Evolutionary conservation across 2,888 invertebrate species (phyloP), one percentile per base, ranked within the genome.

Genomic region (Eubasilissa splendida): DNA sequence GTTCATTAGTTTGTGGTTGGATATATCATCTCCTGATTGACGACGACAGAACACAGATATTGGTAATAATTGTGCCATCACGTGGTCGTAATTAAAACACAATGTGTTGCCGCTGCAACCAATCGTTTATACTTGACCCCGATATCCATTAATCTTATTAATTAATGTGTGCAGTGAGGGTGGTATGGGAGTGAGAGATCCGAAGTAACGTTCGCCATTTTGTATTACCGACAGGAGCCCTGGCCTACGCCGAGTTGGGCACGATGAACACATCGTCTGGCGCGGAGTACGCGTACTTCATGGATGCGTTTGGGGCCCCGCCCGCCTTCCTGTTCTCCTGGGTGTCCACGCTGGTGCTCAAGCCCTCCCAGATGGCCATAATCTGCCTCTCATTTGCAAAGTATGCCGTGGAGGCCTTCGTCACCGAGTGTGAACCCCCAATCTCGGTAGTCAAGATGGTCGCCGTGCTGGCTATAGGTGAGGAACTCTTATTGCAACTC

Each of bases 201-300:
- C 22, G 22, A 22, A 22, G 22, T 22, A 22, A 22, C 22, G 22
- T 87, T 88, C 2, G 42, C 42, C 4, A 42, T 42, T 42, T 42
- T 42, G 42, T 22, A 22, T 22, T n/a, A 31, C 2, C 10, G 4
- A 80, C 86, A 96, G 97, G 97, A 88, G 97, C 97, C 86, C 92
- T 98, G 86, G 94, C 97, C 85, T 98, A 97, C 88, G 97, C 97
- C 86, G 97, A 98, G 91, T 90, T 98, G 88, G 97, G 97, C 86
- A 97, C 97, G 84, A 96, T 97, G 95, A 97, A 97, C 89, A 96
- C 97, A 86, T 96, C 96, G 86, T 97, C 97, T 84, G 97, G 97
- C 84, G 97, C 97, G 84, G 97, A 98, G 89, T 97, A 97, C 92
- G 97, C 97, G 85, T 97, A 98, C 89, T 97, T 97, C 90, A 96